Percentiles rank a stretch among this genome's conserved stretches.
phyloP scores from a whole-genome alignment of 2,888 invertebrate species.

The Tridacna crocea region DNA sequence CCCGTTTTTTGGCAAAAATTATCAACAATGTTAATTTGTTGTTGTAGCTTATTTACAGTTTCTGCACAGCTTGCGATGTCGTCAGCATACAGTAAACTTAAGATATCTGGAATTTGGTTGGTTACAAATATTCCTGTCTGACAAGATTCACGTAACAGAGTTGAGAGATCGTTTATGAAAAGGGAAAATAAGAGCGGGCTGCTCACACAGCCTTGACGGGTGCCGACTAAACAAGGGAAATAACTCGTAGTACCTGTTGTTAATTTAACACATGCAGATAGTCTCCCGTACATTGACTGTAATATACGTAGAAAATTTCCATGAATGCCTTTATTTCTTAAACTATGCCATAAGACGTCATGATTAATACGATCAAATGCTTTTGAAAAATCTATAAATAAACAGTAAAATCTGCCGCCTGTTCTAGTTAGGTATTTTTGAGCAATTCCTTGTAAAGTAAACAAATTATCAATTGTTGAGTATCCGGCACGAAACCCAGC shows the following conservation, averaged over 20 bases:
- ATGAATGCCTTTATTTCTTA: background rate
- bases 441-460: background rate
- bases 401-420: constrained; percentile 7
- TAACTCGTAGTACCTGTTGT: background rate
- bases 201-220: constrained; percentile 15
- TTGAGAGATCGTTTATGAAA: constrained; percentile 15
- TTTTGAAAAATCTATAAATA: constrained; percentile 12
- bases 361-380: constrained; percentile 6
- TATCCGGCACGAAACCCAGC: constrained; percentile 7
- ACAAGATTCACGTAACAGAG: constrained; percentile 1
- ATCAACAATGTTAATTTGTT: constrained; percentile 20
- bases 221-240: constrained; percentile 17
- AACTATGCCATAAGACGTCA: background rate
- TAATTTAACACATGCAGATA: background rate
- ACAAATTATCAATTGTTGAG: constrained; percentile 8
- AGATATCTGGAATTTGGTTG: constrained; percentile 6
- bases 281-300: background rate
- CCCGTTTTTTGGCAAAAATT: constrained; percentile 18
- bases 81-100: constrained; percentile 16
- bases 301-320: constrained; percentile 1
- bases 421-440: background rate
- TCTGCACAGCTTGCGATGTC: constrained; percentile 15
- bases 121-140: constrained; percentile 17
- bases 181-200: constrained; percentile 18
- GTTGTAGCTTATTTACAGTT: constrained; percentile 19